These are phyloP conservation scores for Yponomeuta malinellus DNA, from an alignment of 2,888 invertebrate species.

Conservation along the genomic window DNA sequence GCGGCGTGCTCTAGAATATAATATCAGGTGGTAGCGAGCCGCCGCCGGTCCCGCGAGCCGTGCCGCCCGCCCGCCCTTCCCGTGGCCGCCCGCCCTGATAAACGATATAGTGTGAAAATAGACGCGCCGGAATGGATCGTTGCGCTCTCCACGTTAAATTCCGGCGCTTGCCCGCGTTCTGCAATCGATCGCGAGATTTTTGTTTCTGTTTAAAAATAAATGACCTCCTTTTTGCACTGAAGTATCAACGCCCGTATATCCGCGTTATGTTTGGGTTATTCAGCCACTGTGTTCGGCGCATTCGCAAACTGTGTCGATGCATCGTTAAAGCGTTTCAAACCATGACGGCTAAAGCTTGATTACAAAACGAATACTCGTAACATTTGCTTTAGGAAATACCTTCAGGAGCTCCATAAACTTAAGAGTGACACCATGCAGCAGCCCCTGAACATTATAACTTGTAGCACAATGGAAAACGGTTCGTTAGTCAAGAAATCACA, in stretches of 20 bases:
- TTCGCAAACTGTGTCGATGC: background rate
- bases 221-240: conserved; percentile 20
- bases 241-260: background rate
- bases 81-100: conserved; percentile 50
- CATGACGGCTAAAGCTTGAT: background rate
- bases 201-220: conserved; percentile 47
- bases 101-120: conserved; percentile 68
- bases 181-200: conserved; percentile 42
- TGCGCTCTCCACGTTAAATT: conserved; percentile 57
- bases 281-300: background rate
- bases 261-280: background rate
- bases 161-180: conserved; percentile 50
- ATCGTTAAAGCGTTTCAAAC: background rate
- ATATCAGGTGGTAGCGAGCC: conserved; percentile 68
- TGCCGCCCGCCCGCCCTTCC: conserved; percentile 29
- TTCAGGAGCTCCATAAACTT: background rate
- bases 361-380: background rate
- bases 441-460: background rate
- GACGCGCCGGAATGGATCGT: conserved; percentile 53
- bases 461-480: background rate
- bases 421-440: background rate
- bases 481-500: background rate
- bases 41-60: conserved; percentile 29
- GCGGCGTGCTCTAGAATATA: conserved; percentile 74
- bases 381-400: background rate